Evolutionary conservation across 2,888 invertebrate genomes (phyloP), one percentile per base, ranked within the genome.

Genomic region (Mythimna ferrago): DNA sequence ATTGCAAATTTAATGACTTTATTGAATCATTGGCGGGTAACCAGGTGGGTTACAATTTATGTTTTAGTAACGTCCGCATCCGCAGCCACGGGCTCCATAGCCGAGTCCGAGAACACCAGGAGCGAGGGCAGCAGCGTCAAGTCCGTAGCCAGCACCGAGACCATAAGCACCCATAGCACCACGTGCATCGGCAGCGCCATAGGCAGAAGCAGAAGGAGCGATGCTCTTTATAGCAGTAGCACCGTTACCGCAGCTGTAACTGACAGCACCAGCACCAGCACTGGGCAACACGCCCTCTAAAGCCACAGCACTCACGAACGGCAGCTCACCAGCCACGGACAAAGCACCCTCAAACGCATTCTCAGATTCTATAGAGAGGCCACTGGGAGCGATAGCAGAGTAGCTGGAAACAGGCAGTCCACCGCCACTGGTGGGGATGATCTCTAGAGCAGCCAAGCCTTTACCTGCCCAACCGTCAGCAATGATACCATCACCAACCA

Each of bases 341-440:
- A 84, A 53, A 35, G 26, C 11, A 58, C 85, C 83, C 51, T 85
- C 80, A 60, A 66, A 84, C 10, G 68, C 63, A 48, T 84, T 85
- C 21, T 85, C 85, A 60, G 85, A 85, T 0, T 69, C 67, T 16
- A 85, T 53, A 16, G 80, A 75, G 32, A 84, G 62, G 1, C 82
- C 84, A n/a, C 32, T 69, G 32, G 84, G 84, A 35, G 72, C 61
- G n/a, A 73, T 67, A 21, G 66, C 51, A 19, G 82, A 83, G 6
- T 26, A 32, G 35, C 78, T 86, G 70, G 77, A 53, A 35, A 84
- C 68, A 11, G 83, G 73, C 6, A 84, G 63, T 65, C 51, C 74
- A 32, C 83, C 81, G 51, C 81, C 71, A n/a, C 53, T 75, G 48
- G 89, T 82, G 35, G 84, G 76, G 32, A 71, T 66, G 53, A 73